phyloP scores from a whole-genome alignment of 2,888 invertebrate species.

The Alsophila aescularia region DNA sequence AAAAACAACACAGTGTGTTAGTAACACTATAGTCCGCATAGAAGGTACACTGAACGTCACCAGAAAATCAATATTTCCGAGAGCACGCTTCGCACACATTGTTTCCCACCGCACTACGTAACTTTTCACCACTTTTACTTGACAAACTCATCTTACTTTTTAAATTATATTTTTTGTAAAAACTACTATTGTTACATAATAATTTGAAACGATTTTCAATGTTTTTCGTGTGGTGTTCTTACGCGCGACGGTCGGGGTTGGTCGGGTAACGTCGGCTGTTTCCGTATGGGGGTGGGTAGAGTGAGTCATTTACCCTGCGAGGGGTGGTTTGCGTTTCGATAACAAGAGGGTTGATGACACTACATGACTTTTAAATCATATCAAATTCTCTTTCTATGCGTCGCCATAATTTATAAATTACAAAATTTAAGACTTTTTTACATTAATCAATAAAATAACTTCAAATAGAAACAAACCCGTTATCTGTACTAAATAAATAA shows the following conservation, averaged over 20 bases:
- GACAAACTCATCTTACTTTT: constrained; percentile 41
- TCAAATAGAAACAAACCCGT: too few species aligned
- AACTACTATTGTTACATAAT: constrained; percentile 70
- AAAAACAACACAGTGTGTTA: constrained; percentile 58
- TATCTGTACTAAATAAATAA: too few species aligned
- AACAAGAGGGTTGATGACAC: constrained; percentile 35
- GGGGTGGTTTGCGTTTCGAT: constrained; percentile 75
- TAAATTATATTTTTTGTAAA: constrained; percentile 35
- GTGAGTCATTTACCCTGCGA: constrained; percentile 73
- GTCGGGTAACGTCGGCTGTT: constrained; percentile 59
- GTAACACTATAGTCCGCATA: constrained; percentile 73
- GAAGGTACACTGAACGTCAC: constrained; percentile 65
- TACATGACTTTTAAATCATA: too few species aligned
- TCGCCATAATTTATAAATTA: too few species aligned
- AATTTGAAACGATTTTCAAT: constrained; percentile 59
- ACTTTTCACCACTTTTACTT: constrained; percentile 29
- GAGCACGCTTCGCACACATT: constrained; percentile 46
- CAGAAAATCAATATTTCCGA: constrained; percentile 72
- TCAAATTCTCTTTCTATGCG: too few species aligned
- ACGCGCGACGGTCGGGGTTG: constrained; percentile 57
- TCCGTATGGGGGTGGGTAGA: constrained; percentile 55
- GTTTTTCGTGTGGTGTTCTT: constrained; percentile 64
- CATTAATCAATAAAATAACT: too few species aligned
- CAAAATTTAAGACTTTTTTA: too few species aligned
- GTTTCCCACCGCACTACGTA: constrained; percentile 36